Base-by-base conservation (phyloP, 2,888 invertebrate genomes). In the Lithosia quadra region DNA sequence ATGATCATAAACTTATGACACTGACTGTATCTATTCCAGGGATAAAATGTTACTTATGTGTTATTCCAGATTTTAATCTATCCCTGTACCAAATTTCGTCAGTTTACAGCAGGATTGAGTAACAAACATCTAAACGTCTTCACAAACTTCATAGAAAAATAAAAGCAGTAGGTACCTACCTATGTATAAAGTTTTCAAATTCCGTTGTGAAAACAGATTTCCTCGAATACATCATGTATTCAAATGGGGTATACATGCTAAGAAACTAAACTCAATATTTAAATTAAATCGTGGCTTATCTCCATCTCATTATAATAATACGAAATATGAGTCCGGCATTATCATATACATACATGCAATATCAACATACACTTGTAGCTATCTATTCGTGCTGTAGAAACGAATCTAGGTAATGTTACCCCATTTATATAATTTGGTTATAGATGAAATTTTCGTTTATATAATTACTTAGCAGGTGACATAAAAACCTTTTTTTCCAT, bases 221-320 rank as follows among this genome's bases (percentile, higher is more conserved):
- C 59, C 78, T 68, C 56, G 68, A 73, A 78, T 78, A 78, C 65
- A 67, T 69, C 28, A 55, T 66, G 69, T 75, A 79, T 80, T 78
- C 72, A 80, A 78, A 78, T 67, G 70, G 62, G 70, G 65, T 69
- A 72, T 63, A 68, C 64, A 69, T 62, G 68, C 55, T 67, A 69
- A 76, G 68, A 74, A 81, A 78, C 76, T 76, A 81, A 76, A 74
- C 66, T 73, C 69, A 78, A 79, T 79, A 76, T 81, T 79, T 74
- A 74, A 79, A 81, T 78, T 63, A 76, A 79, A 74, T 39, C 74
- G 61, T 60, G 81, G 74, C 69, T 78, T 76, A 79, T 81, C 81
- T 80, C 68, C 79, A 78, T 81, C 79, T 80, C 74, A 78, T 78
- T 80, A 80, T 73, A 76, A 74, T 79, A 78, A 74, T 79, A 76